These are phyloP conservation scores for Tragelaphus scriptus DNA, from an alignment of 2,113 vertebrate genomes.

Conservation along the genomic window DNA sequence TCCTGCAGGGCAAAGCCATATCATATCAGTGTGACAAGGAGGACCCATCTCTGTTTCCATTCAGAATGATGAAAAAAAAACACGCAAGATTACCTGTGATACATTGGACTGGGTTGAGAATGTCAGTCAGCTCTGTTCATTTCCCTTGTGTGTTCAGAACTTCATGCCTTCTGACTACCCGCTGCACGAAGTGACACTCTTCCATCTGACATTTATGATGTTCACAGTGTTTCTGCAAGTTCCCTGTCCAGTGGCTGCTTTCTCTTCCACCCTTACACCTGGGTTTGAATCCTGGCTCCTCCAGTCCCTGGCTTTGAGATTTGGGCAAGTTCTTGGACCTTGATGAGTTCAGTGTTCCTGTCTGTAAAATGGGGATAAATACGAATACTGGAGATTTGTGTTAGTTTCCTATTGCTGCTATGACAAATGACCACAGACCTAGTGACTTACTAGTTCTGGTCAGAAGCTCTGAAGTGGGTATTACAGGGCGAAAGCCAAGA, in stretches of 20 bases:
- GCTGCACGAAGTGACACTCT: not conserved
- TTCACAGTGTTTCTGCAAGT: not conserved
- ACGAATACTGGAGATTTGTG: not conserved
- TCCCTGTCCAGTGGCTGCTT: too few species aligned
- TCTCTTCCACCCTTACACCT: not conserved
- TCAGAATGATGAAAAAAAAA: not conserved
- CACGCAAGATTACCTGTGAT: not conserved
- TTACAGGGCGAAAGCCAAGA: not conserved
- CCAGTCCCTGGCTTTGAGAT: not conserved
- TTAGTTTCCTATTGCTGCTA: not conserved
- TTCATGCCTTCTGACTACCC: not conserved
- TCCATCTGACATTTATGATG: accelerated
- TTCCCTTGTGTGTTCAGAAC: not conserved
- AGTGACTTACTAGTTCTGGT: not conserved
- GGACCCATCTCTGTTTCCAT: not conserved
- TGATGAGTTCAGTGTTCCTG: not conserved
- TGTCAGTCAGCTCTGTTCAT: not conserved
- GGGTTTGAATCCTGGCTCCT: not conserved
- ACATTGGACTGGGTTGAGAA: not conserved
- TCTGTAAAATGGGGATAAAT: not conserved
- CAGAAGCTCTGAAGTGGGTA: not conserved
- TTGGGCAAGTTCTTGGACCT: not conserved
- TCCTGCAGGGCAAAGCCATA: not conserved
- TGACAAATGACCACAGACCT: not conserved
- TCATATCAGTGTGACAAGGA: not conserved